A percentile compares a stretch with the other conserved stretches of the same genome.
Evolutionary conservation across 2,797 vertebrate species (phyloP).

Genomic region (Acestrorhynchus altus): DNA sequence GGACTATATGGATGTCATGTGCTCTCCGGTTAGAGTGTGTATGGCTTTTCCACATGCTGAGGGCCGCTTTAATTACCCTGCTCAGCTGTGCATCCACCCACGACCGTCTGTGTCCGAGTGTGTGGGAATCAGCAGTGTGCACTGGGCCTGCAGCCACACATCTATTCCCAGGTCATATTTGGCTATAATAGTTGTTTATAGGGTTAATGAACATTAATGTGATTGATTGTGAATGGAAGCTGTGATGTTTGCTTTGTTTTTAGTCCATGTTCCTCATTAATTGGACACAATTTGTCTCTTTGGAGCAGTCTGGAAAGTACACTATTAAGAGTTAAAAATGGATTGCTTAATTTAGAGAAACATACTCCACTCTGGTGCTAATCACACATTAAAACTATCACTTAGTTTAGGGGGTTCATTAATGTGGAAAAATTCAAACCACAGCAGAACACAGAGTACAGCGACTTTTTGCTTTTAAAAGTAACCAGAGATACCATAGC

Average conservation of each 20-base stretch:
- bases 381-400: too few relatives aligned
- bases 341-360: neutral
- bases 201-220: slow-evolving; percentile 17
- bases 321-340: neutral
- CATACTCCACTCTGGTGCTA: neutral
- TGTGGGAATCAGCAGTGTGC: slow-evolving; percentile 69
- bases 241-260: neutral
- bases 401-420: too few relatives aligned
- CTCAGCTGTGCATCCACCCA: slow-evolving; percentile 71
- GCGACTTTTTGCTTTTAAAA: too few relatives aligned
- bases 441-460: too few relatives aligned
- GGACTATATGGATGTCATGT: slow-evolving; percentile 66
- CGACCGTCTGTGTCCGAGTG: slow-evolving; percentile 64
- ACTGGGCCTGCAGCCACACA: neutral
- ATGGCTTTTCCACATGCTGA: slow-evolving; percentile 81
- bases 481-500: too few relatives aligned
- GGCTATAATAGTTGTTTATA: slow-evolving; percentile 28
- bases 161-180: slow-evolving; percentile 3
- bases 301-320: neutral
- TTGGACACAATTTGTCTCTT: neutral
- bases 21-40: slow-evolving; percentile 73
- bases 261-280: neutral
- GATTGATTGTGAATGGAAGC: slow-evolving; percentile 29
- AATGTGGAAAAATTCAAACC: too few relatives aligned
- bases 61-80: slow-evolving; percentile 40